phyloP scores from a whole-genome alignment of 2,113 vertebrate species.

The Azemiops feae region DNA sequence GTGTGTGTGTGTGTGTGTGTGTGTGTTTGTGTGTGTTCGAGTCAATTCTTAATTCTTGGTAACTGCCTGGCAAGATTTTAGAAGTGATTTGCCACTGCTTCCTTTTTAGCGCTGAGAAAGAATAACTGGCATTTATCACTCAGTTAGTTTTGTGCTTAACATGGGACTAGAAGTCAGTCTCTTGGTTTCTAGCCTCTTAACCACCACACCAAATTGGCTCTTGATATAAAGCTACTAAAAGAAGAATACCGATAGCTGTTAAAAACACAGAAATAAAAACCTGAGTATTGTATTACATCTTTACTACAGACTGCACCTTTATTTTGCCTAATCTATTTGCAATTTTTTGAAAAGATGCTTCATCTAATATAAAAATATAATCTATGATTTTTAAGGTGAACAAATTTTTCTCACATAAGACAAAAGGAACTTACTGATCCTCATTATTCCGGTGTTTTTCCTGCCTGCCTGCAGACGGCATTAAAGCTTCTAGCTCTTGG shows the following conservation, averaged over 20 bases:
- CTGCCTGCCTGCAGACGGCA: conserved; percentile 80
- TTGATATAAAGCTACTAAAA: not conserved
- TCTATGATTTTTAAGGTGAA: not conserved
- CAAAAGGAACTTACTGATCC: conserved; percentile 72
- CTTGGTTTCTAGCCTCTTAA: not conserved
- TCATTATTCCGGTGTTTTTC: conserved; percentile 71
- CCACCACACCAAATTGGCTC: not conserved
- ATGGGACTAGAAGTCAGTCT: not conserved
- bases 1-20: no score
- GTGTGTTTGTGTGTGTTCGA: not conserved
- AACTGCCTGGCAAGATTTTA: not conserved
- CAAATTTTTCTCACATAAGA: not conserved
- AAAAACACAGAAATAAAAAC: not conserved
- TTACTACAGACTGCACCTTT: not conserved
- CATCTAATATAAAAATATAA: not conserved
- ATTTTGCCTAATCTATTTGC: not conserved
- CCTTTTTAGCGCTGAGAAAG: not conserved
- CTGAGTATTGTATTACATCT: not conserved
- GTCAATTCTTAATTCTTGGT: not conserved
- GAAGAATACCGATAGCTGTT: not conserved
- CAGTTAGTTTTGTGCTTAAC: not conserved
- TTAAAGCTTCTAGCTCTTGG: conserved; percentile 93
- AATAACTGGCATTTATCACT: not conserved
- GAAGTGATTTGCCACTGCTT: no score
- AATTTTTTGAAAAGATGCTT: not conserved